phyloP scores from a whole-genome alignment of 92 coral and sea anemone species.

The Zoanthus solanderi region DNA sequence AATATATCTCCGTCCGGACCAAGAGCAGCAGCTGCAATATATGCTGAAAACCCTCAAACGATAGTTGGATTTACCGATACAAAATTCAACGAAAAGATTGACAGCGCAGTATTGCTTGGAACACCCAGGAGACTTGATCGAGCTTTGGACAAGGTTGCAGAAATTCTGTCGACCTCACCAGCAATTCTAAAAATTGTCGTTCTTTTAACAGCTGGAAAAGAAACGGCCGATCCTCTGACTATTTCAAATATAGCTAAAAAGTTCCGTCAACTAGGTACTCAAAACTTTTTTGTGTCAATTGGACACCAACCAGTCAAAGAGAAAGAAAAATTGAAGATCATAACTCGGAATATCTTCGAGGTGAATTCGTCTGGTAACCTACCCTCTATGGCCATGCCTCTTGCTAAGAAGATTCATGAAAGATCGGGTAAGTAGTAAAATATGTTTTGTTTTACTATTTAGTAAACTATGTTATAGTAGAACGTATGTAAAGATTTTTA shows the following conservation, averaged over 20 bases:
- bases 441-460: not conserved
- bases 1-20: constrained; percentile 31
- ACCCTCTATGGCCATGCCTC: constrained; percentile 39
- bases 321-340: constrained; percentile 38
- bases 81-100: constrained; percentile 27
- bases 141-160: constrained; percentile 39
- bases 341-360: constrained; percentile 28
- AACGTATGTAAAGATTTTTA: too few species aligned
- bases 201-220: constrained; percentile 36
- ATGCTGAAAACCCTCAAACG: constrained; percentile 38
- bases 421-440: constrained; percentile 18
- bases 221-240: constrained; percentile 36
- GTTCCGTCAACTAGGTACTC: constrained; percentile 36
- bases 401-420: constrained; percentile 40
- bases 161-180: constrained; percentile 28
- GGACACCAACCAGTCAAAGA: constrained; percentile 33
- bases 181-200: constrained; percentile 37
- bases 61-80: constrained; percentile 35
- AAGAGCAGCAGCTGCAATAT: constrained; percentile 25
- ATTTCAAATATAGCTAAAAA: constrained; percentile 31
- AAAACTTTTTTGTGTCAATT: constrained; percentile 41
- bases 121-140: constrained; percentile 41
- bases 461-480: too few species aligned
- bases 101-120: constrained; percentile 28
- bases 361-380: constrained; percentile 42